These are phyloP conservation scores for Brevimyrus niger DNA, from an alignment of 2,113 vertebrate species.

Conservation along the genomic window DNA sequence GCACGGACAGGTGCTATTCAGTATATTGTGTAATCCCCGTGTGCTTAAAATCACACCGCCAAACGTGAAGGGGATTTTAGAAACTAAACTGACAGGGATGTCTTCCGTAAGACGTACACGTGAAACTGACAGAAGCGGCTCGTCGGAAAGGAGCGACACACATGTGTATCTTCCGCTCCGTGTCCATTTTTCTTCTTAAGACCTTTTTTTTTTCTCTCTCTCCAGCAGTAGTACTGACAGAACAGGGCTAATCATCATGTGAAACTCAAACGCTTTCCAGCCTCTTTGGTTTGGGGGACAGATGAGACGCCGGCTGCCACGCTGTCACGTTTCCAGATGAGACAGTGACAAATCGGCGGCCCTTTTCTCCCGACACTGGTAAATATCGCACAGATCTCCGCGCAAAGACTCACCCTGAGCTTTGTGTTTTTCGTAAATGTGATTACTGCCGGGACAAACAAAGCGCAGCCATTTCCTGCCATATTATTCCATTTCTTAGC, in stretches of 20 bases:
- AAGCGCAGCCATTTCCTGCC: not conserved
- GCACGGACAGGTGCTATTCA: conserved; percentile 13
- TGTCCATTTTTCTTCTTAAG: not conserved
- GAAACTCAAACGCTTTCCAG: not conserved
- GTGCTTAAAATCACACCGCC: not conserved
- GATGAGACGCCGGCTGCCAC: not conserved
- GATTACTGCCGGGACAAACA: not conserved
- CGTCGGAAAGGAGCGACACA: not conserved
- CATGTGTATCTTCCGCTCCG: not conserved
- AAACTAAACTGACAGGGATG: conserved; percentile 17
- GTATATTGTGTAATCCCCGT: not conserved
- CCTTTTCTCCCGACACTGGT: not conserved
- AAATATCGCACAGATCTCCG: not conserved
- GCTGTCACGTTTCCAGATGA: not conserved
- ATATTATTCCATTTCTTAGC: not conserved
- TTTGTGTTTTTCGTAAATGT: not conserved
- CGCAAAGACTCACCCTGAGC: not conserved
- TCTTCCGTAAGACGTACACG: not conserved
- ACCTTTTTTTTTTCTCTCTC: not conserved
- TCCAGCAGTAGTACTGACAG: conserved; percentile 1
- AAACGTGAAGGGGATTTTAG: conserved; percentile 1
- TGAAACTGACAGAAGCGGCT: conserved; percentile 8
- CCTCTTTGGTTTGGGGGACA: not conserved
- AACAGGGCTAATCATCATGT: conserved; percentile 9
- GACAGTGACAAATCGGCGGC: not conserved